Evolutionary conservation across 2,797 vertebrate species (phyloP).

Genomic region (Lycodopsis pacificus): DNA sequence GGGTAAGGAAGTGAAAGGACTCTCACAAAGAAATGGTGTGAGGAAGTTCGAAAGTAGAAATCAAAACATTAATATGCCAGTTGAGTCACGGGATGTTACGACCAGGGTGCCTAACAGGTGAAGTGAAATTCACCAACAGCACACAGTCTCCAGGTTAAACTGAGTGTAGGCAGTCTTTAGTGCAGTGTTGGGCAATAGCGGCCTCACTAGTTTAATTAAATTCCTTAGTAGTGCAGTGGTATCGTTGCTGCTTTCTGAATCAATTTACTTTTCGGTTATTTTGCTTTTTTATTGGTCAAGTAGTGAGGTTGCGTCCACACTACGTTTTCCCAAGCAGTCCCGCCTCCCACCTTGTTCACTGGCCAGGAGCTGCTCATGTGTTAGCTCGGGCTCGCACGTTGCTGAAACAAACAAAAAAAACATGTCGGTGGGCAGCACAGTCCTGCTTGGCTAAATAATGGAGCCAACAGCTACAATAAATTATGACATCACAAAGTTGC

Average conservation of each 20-base stretch:
- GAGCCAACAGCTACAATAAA: not conserved
- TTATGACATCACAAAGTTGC: not conserved
- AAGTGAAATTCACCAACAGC: slow-evolving; percentile 9
- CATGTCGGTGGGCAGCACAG: not conserved
- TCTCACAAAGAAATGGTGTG: slow-evolving; percentile 6
- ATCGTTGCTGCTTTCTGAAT: not conserved
- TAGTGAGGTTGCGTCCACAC: not conserved
- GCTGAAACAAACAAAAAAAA: not conserved
- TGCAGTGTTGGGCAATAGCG: not conserved
- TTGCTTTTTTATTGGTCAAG: not conserved
- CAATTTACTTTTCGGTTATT: not conserved
- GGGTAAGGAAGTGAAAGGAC: slow-evolving; percentile 69
- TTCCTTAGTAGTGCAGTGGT: not conserved
- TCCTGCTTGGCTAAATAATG: not conserved
- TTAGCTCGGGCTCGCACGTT: not conserved
- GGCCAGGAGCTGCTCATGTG: not conserved
- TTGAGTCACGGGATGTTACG: slow-evolving; percentile 3
- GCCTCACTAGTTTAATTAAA: not conserved
- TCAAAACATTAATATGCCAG: slow-evolving; percentile 31
- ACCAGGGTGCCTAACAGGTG: not conserved
- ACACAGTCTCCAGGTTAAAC: not conserved
- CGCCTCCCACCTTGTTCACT: not conserved
- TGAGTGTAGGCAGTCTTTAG: not conserved
- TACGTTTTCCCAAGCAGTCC: not conserved
- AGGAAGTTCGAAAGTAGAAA: slow-evolving; percentile 46